Base-by-base conservation (phyloP, 2,797 vertebrate species). In the Avahi laniger region DNA sequence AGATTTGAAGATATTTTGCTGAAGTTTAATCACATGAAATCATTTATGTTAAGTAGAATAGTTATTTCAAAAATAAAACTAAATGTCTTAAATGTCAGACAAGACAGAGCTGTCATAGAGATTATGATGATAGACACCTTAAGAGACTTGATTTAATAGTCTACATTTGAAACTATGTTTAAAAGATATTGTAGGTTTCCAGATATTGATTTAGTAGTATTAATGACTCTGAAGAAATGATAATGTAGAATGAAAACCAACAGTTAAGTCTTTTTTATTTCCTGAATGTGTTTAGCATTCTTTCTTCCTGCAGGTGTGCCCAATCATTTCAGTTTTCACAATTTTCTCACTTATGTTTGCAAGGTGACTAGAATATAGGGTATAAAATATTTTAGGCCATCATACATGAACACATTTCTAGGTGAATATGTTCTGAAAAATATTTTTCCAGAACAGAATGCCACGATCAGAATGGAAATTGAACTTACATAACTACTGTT, bases 41-140 rank as follows among this genome's bases (percentile, higher is more conserved):
- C 93, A 95, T 96, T 97, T 95, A 94, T 83, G 85, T 97, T 98
- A 98, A 98, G 96, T 97, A 97, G 95, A 97, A 89, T 63, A 95
- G 93, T 94, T 97, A 92, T 96, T 95, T 89, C 94, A 96, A 97
- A 98, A 96, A 89, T 76, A 95, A 97, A 98, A 89, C 92, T 52
- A 14, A n/a, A n/a, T n/a, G 38, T 91, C 87, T 97, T 97, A 98
- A 98, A 97, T 98, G 95, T 98, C 97, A 97, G 90, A 95, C n/a
- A 95, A 97, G 97, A 97, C 79, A 96, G 80, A 95, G 94, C 83
- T 97, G 96, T 97, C 92, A 97, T 7, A 89, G 76, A 81, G 75
- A 97, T 97, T 87, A 97, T 61, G 80, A 96, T 79, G 73, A 69
- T 4, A 70, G 92, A 75, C 52, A 95, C 75, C 38, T 65, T 83